A percentile compares a stretch with the other conserved stretches of the same genome.
phyloP scores from a whole-genome alignment of 92 coral and sea anemone species.

The Phymanthus crucifer region DNA sequence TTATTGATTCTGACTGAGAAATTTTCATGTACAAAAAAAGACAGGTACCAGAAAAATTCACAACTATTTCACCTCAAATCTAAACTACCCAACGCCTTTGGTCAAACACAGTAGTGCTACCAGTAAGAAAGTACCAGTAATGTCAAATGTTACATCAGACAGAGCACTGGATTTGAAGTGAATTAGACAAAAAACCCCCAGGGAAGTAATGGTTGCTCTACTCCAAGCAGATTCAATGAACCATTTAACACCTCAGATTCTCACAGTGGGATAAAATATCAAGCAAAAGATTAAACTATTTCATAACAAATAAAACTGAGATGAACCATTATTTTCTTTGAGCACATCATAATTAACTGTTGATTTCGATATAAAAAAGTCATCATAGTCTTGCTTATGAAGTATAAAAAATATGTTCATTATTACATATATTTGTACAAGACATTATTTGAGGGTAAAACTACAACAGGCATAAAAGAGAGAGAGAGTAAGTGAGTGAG shows the following conservation, averaged over 20 bases:
- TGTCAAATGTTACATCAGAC: background rate
- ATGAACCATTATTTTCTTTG: too few relatives aligned
- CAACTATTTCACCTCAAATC: background rate
- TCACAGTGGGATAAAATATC: background rate
- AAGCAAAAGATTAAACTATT: too few relatives aligned
- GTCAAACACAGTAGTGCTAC: background rate
- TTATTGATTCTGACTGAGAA: background rate
- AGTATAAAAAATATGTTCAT: too few relatives aligned
- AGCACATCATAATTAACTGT: too few relatives aligned
- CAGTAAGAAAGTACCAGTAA: conserved; percentile 5
- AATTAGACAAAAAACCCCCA: background rate
- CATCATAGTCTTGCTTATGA: too few relatives aligned
- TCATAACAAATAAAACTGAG: background rate
- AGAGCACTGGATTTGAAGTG: background rate
- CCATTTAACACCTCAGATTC: background rate
- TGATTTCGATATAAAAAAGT: too few relatives aligned
- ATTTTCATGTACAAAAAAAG: background rate
- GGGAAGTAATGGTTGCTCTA: background rate
- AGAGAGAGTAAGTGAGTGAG: too few relatives aligned
- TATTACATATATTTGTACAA: too few relatives aligned
- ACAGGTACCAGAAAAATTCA: conserved; percentile 1
- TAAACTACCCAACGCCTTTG: background rate
- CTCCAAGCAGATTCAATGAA: background rate
- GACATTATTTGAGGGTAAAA: too few relatives aligned
- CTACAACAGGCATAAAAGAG: too few relatives aligned